Evolutionary conservation across 2,113 vertebrate species (phyloP).

Genomic region (Halichoeres trimaculatus): DNA sequence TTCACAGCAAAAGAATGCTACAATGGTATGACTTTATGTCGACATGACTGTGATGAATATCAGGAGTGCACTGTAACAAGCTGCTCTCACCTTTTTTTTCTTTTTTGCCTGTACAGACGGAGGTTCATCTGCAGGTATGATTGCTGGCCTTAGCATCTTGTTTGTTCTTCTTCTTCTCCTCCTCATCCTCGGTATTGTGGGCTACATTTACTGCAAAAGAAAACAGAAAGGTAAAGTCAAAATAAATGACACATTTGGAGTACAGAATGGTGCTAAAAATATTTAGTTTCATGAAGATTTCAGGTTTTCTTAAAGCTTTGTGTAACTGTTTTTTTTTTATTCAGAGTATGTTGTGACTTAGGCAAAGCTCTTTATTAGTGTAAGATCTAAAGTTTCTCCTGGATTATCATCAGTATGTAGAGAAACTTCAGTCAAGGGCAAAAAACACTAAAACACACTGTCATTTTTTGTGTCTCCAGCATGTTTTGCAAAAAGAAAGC

Average conservation of each 20-base stretch:
- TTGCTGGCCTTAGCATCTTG: neutral
- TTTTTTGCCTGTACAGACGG: constrained; percentile 35
- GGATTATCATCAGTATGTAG: neutral
- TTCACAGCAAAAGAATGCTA: constrained; percentile 67
- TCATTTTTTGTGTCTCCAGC: constrained; percentile 21
- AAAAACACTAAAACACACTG: neutral
- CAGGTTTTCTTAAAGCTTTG: neutral
- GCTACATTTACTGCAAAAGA: neutral
- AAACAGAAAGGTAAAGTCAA: constrained; percentile 28
- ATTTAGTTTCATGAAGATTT: neutral
- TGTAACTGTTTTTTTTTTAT: neutral
- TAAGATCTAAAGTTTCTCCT: neutral
- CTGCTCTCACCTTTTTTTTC: neutral
- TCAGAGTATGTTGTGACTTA: neutral
- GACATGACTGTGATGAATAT: neutral
- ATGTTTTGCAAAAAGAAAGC: neutral
- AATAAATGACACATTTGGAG: neutral
- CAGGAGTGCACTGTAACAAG: too few species aligned
- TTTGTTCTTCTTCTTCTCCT: neutral
- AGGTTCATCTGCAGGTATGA: neutral
- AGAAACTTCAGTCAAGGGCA: neutral
- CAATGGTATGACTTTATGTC: constrained; percentile 46
- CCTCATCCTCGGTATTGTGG: neutral
- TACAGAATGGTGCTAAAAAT: neutral
- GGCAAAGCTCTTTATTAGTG: neutral